Conservation (phyloP, 2,113 vertebrate genomes). For the Cricetomys ansorgei region DNA sequence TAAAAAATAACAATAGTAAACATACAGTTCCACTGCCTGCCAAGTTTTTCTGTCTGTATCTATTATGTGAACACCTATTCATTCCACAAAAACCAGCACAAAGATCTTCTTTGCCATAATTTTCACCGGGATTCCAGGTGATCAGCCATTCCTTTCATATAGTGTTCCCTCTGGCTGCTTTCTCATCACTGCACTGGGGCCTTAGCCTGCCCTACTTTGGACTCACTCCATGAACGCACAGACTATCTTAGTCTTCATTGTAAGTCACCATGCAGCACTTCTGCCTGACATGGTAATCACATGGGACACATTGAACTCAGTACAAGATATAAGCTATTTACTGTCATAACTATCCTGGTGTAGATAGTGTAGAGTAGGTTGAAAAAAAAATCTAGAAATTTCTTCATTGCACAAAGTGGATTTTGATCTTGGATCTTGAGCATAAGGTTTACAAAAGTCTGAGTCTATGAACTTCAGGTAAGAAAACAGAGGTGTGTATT, state of each 20-base stretch:
- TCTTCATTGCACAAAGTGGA: not conserved
- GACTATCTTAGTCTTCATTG: not conserved
- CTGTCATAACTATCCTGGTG: not conserved
- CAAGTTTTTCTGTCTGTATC: not conserved
- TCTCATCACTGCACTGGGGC: not conserved
- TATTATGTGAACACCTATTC: not conserved
- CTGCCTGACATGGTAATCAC: not conserved
- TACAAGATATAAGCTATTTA: not conserved
- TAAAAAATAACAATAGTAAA: not conserved
- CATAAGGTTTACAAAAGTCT: not conserved
- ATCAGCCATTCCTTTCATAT: not conserved
- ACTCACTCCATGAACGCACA: not conserved
- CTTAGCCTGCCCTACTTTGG: not conserved
- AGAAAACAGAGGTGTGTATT: not conserved
- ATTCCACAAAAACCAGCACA: constrained; percentile 13
- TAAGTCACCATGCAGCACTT: not conserved
- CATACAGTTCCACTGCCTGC: too few relatives aligned
- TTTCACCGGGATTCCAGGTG: not conserved
- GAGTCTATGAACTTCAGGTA: not conserved
- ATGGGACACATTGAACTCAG: not conserved
- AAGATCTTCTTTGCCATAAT: not conserved
- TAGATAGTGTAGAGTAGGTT: not conserved
- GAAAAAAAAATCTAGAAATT: not conserved
- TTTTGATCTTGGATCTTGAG: not conserved
- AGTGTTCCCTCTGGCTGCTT: not conserved